phyloP scores from a whole-genome alignment of 2,888 invertebrate genomes.

The Eupithecia pulchellata region DNA sequence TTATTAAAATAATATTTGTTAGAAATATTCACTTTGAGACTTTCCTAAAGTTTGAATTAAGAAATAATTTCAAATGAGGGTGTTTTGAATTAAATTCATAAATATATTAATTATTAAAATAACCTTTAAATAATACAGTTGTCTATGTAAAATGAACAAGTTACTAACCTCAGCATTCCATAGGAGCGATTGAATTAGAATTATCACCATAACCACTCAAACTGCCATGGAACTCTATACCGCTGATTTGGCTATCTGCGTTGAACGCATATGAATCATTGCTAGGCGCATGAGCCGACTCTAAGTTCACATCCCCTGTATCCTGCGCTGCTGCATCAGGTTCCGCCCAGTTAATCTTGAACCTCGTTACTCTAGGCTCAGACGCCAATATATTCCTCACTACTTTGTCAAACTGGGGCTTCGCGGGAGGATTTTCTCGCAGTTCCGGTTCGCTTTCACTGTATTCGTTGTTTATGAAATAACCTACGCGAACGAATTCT shows the following conservation, averaged over 20 bases:
- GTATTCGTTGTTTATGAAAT: conserved; percentile 99
- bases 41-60: neutral
- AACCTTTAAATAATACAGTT: neutral
- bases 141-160: conserved; percentile 14
- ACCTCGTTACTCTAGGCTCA: conserved; percentile 96
- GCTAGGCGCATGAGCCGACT: conserved; percentile 68
- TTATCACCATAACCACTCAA: conserved; percentile 85
- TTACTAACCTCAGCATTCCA: conserved; percentile 75
- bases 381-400: conserved; percentile 93
- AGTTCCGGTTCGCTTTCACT: conserved; percentile 95
- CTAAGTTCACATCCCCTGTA: conserved; percentile 71
- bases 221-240: conserved; percentile 74
- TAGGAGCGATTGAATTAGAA: conserved; percentile 87
- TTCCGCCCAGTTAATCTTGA: conserved; percentile 99
- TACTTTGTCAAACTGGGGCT: conserved; percentile 97
- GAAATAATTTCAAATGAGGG: neutral
- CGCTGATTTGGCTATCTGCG: conserved; percentile 78
- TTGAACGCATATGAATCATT: conserved; percentile 78
- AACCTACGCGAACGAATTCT: conserved; percentile 98
- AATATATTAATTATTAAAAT: too few relatives aligned
- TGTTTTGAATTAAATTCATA: neutral
- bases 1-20: too few relatives aligned
- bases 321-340: conserved; percentile 76
- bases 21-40: too few relatives aligned
- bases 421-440: conserved; percentile 96